Evolutionary conservation across 2,113 vertebrate species (phyloP), one percentile per base, ranked within the genome.

Genomic region (Phaethon lepturus): DNA sequence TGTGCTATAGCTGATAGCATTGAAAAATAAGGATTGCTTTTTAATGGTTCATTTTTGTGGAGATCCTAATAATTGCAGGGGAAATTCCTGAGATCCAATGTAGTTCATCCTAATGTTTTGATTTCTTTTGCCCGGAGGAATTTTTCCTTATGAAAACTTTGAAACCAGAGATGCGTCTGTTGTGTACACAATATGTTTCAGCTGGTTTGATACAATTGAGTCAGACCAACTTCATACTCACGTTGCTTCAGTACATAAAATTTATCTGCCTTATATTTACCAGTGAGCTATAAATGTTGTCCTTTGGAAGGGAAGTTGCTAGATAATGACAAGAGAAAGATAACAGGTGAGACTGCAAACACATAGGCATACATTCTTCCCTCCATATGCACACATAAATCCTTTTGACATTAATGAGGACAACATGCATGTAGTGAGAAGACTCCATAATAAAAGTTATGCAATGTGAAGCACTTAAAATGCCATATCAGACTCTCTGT

Each of bases 201-300:
- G 47, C 73, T 95, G 71, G 72, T 67, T 95, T 92, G 88, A 35
- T 89, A 15, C 64, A 80, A 77, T 84, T 92, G 82, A 93, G 49
- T 90, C 84, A 75, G 79, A 88, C 77, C 52, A 76, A 67, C 94
- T 96, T 95, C 85, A 45, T 69, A 84, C 66, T 89, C 50, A 1
- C 35, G 78, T 81, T 92, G 63, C 68, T 96, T 94, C 88, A 95
- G 89, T 90, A 93, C 89, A 84, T 95, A 95, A 96, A 95, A 94
- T 97, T 95, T 97, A 96, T 95, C 89, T 96, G 63, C 68, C 81
- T 95, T 94, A 55, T 96, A 93, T 96, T 96, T 97, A 96, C 94
- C 95, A 94, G 88, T 50, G 83, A 94, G 90, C 96, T 95, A 76
- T 95, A 96, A 97, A 97, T 95, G 95, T 81, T 97, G 78, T 93